Percentiles rank a stretch among this genome's conserved stretches.
Conservation (phyloP, 1,140 invertebrate species). For the Amyelois transitella region DNA sequence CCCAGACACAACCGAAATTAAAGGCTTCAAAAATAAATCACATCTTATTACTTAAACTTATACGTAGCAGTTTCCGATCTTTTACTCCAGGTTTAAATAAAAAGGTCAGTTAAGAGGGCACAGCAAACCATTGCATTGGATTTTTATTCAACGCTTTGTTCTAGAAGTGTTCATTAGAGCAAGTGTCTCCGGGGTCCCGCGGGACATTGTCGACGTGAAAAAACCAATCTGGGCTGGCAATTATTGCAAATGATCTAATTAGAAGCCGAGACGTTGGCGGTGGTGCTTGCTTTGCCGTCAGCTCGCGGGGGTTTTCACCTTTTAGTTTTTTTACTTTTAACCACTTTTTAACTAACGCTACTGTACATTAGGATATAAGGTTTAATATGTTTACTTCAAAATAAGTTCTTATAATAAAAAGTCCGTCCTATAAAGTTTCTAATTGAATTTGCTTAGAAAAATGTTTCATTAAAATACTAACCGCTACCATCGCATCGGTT, state of each 20-base stretch:
- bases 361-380: not conserved
- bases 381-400: too few relatives aligned
- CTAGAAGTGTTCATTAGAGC: conserved; percentile 54
- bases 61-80: too few relatives aligned
- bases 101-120: not conserved
- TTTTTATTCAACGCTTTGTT: conserved; percentile 33
- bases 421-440: too few relatives aligned
- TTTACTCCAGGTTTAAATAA: too few relatives aligned
- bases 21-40: too few relatives aligned
- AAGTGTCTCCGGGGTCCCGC: conserved; percentile 32
- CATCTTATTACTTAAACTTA: too few relatives aligned
- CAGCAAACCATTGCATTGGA: conserved; percentile 5
- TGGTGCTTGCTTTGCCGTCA: conserved; percentile 16
- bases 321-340: not conserved
- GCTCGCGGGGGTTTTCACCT: conserved; percentile 22
- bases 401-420: too few relatives aligned
- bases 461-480: too few relatives aligned
- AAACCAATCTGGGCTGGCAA: conserved; percentile 60
- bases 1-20: too few relatives aligned
- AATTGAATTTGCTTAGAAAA: too few relatives aligned
- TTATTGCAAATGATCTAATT: conserved; percentile 63
- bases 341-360: not conserved
- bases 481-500: too few relatives aligned
- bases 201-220: conserved; percentile 57
- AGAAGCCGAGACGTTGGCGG: conserved; percentile 22